Percentiles rank a stretch among this genome's conserved stretches.
Conservation (phyloP, 2,888 invertebrate genomes). For the Chloromyia formosa region DNA sequence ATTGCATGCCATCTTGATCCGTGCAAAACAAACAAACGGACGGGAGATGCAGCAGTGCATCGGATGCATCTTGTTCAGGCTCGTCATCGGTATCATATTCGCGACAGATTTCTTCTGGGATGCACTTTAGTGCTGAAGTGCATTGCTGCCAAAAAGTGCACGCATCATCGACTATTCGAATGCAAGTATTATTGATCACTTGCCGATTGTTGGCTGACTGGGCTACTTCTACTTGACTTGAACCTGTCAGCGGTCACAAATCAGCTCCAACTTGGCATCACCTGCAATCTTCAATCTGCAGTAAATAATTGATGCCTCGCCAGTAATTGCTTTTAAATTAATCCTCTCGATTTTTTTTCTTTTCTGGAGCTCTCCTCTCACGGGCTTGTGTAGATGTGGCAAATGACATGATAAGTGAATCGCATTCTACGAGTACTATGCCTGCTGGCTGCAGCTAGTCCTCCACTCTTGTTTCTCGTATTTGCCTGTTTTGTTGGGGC, state of each 20-base stretch:
- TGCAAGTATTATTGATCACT: slow-evolving; percentile 34
- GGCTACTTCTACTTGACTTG: background rate
- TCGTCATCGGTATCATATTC: background rate
- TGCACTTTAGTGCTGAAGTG: slow-evolving; percentile 22
- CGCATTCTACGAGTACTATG: background rate
- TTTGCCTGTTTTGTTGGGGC: background rate
- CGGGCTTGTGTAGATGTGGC: too few relatives aligned
- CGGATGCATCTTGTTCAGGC: background rate
- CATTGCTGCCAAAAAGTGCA: slow-evolving; percentile 35
- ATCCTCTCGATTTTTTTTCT: slow-evolving; percentile 6
- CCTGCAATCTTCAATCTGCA: slow-evolving; percentile 27
- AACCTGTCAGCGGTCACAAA: slow-evolving; percentile 2
- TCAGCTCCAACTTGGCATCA: slow-evolving; percentile 13
- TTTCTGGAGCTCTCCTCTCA: background rate
- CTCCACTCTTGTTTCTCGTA: background rate
- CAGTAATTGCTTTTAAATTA: slow-evolving; percentile 37
- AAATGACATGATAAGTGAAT: background rate
- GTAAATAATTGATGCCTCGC: slow-evolving; percentile 23
- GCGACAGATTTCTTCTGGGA: background rate
- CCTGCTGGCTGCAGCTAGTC: background rate
- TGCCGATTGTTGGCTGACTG: slow-evolving; percentile 12
- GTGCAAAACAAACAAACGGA: background rate
- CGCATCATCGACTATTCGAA: slow-evolving; percentile 9
- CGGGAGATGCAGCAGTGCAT: background rate
- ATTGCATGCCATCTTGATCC: background rate